These are phyloP conservation scores for Rambutsinella grinnellia DNA, from an alignment of 2,888 invertebrate genomes.

Conservation along the genomic window DNA sequence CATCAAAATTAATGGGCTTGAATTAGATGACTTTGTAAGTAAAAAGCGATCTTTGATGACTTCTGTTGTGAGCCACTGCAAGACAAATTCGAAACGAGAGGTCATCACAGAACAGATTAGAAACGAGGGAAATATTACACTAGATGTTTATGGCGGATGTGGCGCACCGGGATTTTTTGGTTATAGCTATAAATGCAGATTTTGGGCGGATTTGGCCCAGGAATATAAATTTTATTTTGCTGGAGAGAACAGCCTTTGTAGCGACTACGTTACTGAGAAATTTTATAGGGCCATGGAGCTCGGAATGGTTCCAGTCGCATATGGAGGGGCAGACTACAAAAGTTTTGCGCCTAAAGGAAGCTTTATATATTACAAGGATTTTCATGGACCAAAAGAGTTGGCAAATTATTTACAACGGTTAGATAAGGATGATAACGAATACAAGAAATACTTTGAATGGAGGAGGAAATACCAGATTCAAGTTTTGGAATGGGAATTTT, in stretches of 20 bases:
- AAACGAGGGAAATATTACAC: slow-evolving; percentile 14
- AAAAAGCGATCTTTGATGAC: slow-evolving; percentile 23
- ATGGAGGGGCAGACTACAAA: slow-evolving; percentile 35
- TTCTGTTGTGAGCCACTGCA: slow-evolving; percentile 41
- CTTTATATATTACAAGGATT: slow-evolving; percentile 35
- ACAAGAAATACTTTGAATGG: too few relatives aligned
- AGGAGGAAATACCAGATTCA: slow-evolving; percentile 1
- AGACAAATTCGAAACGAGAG: slow-evolving; percentile 31
- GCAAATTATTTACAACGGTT: slow-evolving; percentile 19
- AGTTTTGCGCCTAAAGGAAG: slow-evolving; percentile 17
- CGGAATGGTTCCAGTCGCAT: slow-evolving; percentile 39
- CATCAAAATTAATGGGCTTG: background rate
- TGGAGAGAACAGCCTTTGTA: slow-evolving; percentile 41
- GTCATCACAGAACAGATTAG: slow-evolving; percentile 2
- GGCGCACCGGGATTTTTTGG: slow-evolving; percentile 3
- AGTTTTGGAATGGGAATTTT: too few relatives aligned
- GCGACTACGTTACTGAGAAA: slow-evolving; percentile 47
- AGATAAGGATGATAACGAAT: slow-evolving; percentile 16
- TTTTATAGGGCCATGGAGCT: slow-evolving; percentile 21
- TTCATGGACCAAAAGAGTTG: slow-evolving; percentile 14
- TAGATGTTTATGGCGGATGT: slow-evolving; percentile 43
- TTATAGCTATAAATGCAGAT: background rate
- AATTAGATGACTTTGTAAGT: background rate
- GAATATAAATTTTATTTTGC: slow-evolving; percentile 48
- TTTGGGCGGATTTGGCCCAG: slow-evolving; percentile 4